Conservation (phyloP, 2,888 invertebrate genomes). For the Epinotia nisella region DNA sequence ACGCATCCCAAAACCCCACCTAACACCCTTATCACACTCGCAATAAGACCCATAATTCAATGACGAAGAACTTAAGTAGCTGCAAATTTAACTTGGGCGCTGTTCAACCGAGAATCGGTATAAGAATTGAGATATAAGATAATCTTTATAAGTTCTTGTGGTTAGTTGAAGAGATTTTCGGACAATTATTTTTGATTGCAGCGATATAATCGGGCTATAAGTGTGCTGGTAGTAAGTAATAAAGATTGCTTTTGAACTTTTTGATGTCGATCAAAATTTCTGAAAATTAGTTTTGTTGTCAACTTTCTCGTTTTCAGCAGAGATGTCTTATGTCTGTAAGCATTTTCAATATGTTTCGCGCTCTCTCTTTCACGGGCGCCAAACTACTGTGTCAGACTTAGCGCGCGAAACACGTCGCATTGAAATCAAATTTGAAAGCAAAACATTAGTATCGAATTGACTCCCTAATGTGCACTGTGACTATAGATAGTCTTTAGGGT, state of each 20-base stretch:
- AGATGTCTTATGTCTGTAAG: not conserved
- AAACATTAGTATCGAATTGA: not conserved
- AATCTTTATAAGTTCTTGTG: slow-evolving; percentile 73
- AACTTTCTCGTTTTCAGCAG: not conserved
- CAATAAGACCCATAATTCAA: slow-evolving; percentile 46
- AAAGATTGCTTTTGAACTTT: slow-evolving; percentile 28
- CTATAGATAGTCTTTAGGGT: not conserved
- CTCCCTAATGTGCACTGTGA: too few species aligned
- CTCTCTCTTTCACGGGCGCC: not conserved
- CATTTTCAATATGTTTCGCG: not conserved
- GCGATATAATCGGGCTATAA: slow-evolving; percentile 51
- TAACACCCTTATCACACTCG: slow-evolving; percentile 45
- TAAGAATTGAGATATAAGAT: slow-evolving; percentile 53
- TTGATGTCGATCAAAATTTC: slow-evolving; percentile 10
- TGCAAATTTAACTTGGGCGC: slow-evolving; percentile 22
- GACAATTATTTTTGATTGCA: slow-evolving; percentile 73
- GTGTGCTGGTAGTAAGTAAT: slow-evolving; percentile 30
- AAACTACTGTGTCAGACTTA: too few species aligned
- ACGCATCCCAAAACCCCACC: slow-evolving; percentile 48
- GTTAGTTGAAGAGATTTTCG: slow-evolving; percentile 64
- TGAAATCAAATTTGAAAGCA: not conserved
- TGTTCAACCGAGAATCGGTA: slow-evolving; percentile 59
- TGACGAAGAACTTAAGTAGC: not conserved
- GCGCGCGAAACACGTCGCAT: too few species aligned
- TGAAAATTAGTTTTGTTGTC: not conserved